These are phyloP conservation scores for Spea bombifrons DNA, from an alignment of 2,113 vertebrate genomes.

Conservation along the genomic window DNA sequence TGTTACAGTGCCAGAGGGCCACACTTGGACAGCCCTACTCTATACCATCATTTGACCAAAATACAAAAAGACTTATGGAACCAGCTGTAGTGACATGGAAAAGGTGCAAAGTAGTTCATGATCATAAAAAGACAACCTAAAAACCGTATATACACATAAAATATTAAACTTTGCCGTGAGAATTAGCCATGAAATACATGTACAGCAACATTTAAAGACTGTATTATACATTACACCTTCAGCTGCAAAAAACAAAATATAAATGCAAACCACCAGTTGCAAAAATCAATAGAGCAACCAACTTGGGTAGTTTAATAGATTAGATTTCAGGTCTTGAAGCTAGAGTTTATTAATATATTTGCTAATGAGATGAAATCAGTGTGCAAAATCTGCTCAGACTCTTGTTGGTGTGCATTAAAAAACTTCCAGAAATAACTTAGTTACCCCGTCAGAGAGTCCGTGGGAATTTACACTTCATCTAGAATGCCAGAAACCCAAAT, in stretches of 20 bases:
- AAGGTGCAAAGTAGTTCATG: constrained; percentile 44
- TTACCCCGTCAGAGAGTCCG: too few species aligned
- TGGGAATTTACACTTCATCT: background rate
- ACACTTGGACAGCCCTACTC: background rate
- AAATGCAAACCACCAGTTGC: constrained; percentile 20
- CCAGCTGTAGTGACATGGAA: constrained; percentile 48
- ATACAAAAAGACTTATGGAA: constrained; percentile 24
- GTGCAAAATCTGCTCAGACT: constrained; percentile 26
- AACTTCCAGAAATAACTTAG: too few species aligned
- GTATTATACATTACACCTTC: constrained; percentile 28
- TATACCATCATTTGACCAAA: background rate
- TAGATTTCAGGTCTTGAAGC: background rate
- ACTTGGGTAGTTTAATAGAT: background rate
- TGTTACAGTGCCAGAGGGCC: too few species aligned
- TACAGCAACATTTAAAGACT: background rate
- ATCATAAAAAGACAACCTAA: background rate
- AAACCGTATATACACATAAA: constrained; percentile 46
- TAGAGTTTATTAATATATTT: constrained; percentile 20
- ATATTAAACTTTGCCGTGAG: constrained; percentile 16
- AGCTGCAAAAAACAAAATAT: background rate
- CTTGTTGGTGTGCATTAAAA: background rate
- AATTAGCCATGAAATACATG: background rate
- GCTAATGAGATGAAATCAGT: constrained; percentile 32
- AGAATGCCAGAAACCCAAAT: background rate
- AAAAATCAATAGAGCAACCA: background rate